Percentiles rank a stretch among this genome's conserved stretches.
These are phyloP conservation scores for Orientallactaga sibirica DNA, from an alignment of 2,797 vertebrate species.

Conservation along the genomic window DNA sequence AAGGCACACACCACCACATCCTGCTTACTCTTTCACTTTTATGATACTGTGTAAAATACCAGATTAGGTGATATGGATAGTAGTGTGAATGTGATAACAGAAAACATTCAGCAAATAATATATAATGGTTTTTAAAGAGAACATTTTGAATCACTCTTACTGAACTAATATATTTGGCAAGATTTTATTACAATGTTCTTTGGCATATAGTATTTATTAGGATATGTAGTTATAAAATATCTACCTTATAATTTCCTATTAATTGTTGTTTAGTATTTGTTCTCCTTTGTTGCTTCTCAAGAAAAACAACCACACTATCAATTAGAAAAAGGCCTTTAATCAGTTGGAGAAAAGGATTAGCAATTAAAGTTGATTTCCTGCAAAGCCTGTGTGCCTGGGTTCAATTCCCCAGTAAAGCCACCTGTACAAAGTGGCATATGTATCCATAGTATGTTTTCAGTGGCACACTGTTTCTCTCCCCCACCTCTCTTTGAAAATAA, in stretches of 20 bases:
- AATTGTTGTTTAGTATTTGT: not conserved
- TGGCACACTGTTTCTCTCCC: too few relatives aligned
- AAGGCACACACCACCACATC: too few relatives aligned
- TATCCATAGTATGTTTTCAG: too few relatives aligned
- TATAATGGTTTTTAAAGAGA: not conserved
- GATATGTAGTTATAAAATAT: slow-evolving; percentile 29
- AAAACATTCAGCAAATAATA: slow-evolving; percentile 48
- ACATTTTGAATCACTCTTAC: not conserved
- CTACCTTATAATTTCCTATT: not conserved
- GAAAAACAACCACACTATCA: not conserved
- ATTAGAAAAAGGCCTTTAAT: slow-evolving; percentile 12
- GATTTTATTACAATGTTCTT: slow-evolving; percentile 24
- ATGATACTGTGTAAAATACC: slow-evolving; percentile 24
- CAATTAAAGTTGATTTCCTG: too few relatives aligned
- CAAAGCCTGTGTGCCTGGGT: too few relatives aligned
- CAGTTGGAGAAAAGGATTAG: too few relatives aligned
- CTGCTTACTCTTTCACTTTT: slow-evolving; percentile 10
- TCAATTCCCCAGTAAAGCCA: too few relatives aligned
- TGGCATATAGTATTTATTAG: not conserved
- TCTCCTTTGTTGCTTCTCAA: slow-evolving; percentile 50
- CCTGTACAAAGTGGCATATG: too few relatives aligned
- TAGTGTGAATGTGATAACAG: slow-evolving; percentile 3
- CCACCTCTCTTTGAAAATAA: too few relatives aligned
- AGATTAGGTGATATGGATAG: slow-evolving; percentile 6
- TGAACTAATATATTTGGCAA: not conserved